These are phyloP conservation scores for Telenomus remus DNA, from an alignment of 1,140 invertebrate species.

Conservation along the genomic window DNA sequence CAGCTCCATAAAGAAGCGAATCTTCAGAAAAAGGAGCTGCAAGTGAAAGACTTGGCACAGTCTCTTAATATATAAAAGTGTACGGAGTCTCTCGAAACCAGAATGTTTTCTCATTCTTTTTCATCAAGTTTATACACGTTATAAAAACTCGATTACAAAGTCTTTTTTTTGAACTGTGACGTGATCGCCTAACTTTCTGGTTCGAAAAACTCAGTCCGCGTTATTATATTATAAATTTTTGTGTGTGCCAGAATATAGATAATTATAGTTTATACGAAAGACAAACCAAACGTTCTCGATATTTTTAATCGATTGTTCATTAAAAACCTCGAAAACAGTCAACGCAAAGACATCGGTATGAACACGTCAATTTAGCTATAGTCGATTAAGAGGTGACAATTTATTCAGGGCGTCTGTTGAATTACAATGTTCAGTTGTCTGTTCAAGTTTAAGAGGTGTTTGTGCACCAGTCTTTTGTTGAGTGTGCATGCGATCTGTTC, in stretches of 20 bases:
- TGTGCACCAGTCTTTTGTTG: neutral
- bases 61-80: constrained; percentile 31
- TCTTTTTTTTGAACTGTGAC: too few relatives aligned
- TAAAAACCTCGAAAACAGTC: constrained; percentile 29
- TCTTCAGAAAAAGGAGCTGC: constrained; percentile 20
- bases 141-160: too few relatives aligned
- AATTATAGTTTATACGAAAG: constrained; percentile 37
- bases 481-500: neutral
- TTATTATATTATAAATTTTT: constrained; percentile 34
- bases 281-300: constrained; percentile 17
- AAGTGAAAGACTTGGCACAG: constrained; percentile 25
- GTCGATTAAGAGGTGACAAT: constrained; percentile 59
- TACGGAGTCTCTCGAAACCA: constrained; percentile 27
- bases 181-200: too few relatives aligned
- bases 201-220: constrained; percentile 23
- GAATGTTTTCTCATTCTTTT: neutral
- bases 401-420: constrained; percentile 22
- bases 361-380: constrained; percentile 71
- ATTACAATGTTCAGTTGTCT: constrained; percentile 11
- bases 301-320: constrained; percentile 21
- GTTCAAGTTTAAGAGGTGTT: constrained; percentile 4
- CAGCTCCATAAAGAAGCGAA: constrained; percentile 19
- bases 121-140: neutral
- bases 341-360: constrained; percentile 43
- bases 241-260: constrained; percentile 39